phyloP scores from a whole-genome alignment of 1,140 invertebrate species.

The Drosophila takahashii region DNA sequence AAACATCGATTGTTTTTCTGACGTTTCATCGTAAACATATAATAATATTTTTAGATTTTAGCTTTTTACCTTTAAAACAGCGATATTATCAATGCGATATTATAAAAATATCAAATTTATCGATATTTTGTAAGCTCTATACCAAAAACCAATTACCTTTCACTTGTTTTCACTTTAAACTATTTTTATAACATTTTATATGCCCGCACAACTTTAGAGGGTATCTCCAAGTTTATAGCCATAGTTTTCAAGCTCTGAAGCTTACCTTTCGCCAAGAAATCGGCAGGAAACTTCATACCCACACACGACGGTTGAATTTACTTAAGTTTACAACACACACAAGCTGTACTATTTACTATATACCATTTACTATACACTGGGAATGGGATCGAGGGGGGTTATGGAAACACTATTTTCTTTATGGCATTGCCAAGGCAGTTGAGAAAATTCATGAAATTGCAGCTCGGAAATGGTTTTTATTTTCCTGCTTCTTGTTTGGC shows the following conservation, averaged over 20 bases:
- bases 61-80: too few relatives aligned
- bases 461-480: slow-evolving; percentile 43
- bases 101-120: too few relatives aligned
- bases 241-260: neutral
- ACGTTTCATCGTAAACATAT: too few relatives aligned
- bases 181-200: too few relatives aligned
- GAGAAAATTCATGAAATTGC: slow-evolving; percentile 48
- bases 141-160: too few relatives aligned
- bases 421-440: slow-evolving; percentile 51
- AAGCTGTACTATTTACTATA: neutral
- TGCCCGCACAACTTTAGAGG: too few relatives aligned
- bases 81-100: too few relatives aligned
- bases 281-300: neutral
- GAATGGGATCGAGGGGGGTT: neutral
- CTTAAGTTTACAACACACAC: slow-evolving; percentile 20
- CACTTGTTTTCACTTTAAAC: too few relatives aligned
- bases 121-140: too few relatives aligned
- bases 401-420: slow-evolving; percentile 50
- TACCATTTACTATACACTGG: neutral
- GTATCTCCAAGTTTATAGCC: neutral
- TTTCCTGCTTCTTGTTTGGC: slow-evolving; percentile 17
- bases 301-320: slow-evolving; percentile 2
- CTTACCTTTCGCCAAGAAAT: neutral
- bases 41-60: too few relatives aligned
- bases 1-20: too few relatives aligned